Conservation (phyloP, 2,797 vertebrate species). For the Clarias laeviceps region DNA sequence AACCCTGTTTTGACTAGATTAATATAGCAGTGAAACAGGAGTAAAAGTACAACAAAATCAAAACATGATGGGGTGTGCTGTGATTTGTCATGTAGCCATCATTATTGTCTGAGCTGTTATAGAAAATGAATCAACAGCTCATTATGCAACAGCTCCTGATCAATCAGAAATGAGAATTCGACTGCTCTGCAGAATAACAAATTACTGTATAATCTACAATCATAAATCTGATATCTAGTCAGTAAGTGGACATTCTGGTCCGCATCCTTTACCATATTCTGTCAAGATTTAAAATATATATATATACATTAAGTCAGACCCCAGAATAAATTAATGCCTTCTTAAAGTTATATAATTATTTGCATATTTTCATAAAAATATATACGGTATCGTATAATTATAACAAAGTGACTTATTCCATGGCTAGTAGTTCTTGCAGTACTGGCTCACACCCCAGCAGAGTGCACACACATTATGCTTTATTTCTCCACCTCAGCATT, state of each 20-base stretch:
- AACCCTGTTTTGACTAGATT: background rate
- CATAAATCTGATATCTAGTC: background rate
- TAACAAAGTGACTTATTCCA: background rate
- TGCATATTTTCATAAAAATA: slow-evolving; percentile 12
- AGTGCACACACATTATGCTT: slow-evolving; percentile 44
- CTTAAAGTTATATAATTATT: slow-evolving; percentile 15
- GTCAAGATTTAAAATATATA: background rate
- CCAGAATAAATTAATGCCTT: background rate
- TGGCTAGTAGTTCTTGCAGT: slow-evolving; percentile 35
- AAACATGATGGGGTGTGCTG: background rate
- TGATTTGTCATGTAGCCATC: background rate
- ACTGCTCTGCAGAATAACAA: background rate
- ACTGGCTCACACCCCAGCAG: slow-evolving; percentile 30
- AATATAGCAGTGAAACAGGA: background rate
- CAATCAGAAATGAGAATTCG: background rate
- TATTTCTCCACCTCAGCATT: slow-evolving; percentile 53
- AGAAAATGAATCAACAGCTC: background rate
- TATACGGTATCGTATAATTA: background rate
- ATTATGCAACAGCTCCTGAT: background rate
- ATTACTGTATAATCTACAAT: background rate
- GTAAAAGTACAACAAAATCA: too few species aligned
- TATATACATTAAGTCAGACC: background rate
- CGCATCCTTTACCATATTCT: background rate
- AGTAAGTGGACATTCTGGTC: background rate
- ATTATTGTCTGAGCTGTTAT: background rate